Base-by-base conservation (phyloP, 2,113 vertebrate species). In the Hepsetus odoe region DNA sequence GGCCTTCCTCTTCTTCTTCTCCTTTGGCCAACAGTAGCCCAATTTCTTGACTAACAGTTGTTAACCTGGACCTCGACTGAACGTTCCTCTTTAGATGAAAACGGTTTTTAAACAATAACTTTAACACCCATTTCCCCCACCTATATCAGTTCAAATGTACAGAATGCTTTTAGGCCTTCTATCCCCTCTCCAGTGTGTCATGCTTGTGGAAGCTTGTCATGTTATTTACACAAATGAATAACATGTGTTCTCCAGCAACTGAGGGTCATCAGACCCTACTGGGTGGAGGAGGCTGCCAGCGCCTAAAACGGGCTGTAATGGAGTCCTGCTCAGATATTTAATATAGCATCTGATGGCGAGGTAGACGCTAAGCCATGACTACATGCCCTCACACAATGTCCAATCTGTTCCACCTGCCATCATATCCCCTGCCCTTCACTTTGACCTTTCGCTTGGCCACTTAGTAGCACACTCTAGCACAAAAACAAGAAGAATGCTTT, bases 331-430 rank as follows among this genome's bases (percentile, higher is more conserved):
- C 49, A 7, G 40, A 55, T 62, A 75, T 75, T 62, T 72, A 67
- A 78, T 67, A 59, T 46, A 33, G 22, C 30, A 40, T 30, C 67
- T 38, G 74, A 81, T 62, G 68, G 58, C 4, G 80, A 77, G 67
- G 49, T 56, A 35, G 64, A 69, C 42, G 72, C 42, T 51, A 69
- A 68, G 70, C 38, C 70, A 73, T 59, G 83, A 80, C 79, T 72
- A 68, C 67, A n/a, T 70, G 49, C 72, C 4, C 61, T 61, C 73
- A 79, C 51, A 83, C 73, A 76, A 79, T 67, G 74, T 75, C 68
- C 81, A 82, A 72, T 72, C 72, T 75, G 76, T 79, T 83, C 77
- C 77, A 79, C 81, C 76, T 79, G 68, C 58, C 68, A 10, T 53
- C 44, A 44, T 46, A 67, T 74, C 53, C 80, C 64, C 75, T 28